Conservation (phyloP, 2,113 vertebrate species). For the Tonatia bakeri region DNA sequence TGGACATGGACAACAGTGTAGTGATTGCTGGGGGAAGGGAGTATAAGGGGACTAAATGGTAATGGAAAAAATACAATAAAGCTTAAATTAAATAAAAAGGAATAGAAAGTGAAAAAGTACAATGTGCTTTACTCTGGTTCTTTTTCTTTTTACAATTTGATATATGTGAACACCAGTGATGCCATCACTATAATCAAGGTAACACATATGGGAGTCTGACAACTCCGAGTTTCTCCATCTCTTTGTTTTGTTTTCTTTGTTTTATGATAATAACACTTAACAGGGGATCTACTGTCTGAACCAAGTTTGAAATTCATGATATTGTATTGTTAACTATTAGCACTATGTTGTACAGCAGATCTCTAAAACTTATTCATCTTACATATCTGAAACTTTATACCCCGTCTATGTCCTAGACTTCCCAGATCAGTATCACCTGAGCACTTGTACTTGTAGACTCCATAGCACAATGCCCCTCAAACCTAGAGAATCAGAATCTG, state of each 20-base stretch:
- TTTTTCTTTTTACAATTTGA: neutral
- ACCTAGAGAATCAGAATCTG: neutral
- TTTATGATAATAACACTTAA: neutral
- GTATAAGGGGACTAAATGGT: no score
- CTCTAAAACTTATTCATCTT: neutral
- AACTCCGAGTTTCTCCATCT: neutral
- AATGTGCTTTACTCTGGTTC: neutral
- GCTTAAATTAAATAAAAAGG: neutral
- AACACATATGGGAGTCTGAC: neutral
- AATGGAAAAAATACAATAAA: no score
- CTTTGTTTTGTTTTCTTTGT: neutral
- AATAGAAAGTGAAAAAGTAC: neutral
- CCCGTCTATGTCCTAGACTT: neutral
- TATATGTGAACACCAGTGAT: neutral
- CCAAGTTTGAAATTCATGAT: neutral
- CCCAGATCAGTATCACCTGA: neutral
- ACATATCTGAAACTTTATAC: neutral
- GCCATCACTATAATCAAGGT: neutral
- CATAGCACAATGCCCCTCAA: neutral
- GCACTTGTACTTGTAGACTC: neutral
- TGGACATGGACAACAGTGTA: no score
- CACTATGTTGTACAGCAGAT: neutral
- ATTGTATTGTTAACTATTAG: neutral
- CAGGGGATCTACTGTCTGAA: neutral
- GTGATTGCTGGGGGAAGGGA: no score